Base-by-base conservation (phyloP, 2,113 vertebrate species). In the Fregata magnificens region DNA sequence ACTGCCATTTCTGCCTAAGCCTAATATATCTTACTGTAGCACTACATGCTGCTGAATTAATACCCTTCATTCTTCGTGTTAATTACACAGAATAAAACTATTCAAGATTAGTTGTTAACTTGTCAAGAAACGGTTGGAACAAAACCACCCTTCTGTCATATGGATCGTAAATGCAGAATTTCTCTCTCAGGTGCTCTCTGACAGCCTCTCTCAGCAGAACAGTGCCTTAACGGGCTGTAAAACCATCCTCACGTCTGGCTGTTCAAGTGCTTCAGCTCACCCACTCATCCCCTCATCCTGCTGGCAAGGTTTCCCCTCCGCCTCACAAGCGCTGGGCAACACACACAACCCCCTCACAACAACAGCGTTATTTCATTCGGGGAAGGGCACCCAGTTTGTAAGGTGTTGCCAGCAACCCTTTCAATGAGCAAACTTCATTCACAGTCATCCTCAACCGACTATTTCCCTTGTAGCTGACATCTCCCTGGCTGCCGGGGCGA, bases 1-100 rank as follows among this genome's bases (percentile, higher is more conserved):
- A 3, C 15, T 19, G 31, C 9, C 52, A 24, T 66, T 90, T 80
- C 58, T 92, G 36, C 36, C 61, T 59, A 19, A 79, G 44, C 16
- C 44, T 84, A 45, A 61, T 32, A 22, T 24, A 52, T 24, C 25
- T 79, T 6, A 4, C 5, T 44, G 34, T 29, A 73, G 25, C 26
- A 31, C 6, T 32, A 73, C 20, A 49, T 0, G 0, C 4, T 4
- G 1, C 12, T 70, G 49, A 90, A 72, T 65, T 44, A 82, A 69
- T 26, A 61, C 13, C 13, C 36, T 84, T 92, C 25, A n/a, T n/a
- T 83, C 67, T 90, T 73, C 0, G 3, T 71, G 59, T 38, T 78
- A 81, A 81, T 81, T 70, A 8, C 29, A 74, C 16, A 26, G 67
- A 66, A 70, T 83, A 81, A 95, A 73, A 20, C 11, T 26, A 21